Evolutionary conservation across 2,113 vertebrate species (phyloP), one percentile per base, ranked within the genome.

Genomic region (Coreoperca whiteheadi): DNA sequence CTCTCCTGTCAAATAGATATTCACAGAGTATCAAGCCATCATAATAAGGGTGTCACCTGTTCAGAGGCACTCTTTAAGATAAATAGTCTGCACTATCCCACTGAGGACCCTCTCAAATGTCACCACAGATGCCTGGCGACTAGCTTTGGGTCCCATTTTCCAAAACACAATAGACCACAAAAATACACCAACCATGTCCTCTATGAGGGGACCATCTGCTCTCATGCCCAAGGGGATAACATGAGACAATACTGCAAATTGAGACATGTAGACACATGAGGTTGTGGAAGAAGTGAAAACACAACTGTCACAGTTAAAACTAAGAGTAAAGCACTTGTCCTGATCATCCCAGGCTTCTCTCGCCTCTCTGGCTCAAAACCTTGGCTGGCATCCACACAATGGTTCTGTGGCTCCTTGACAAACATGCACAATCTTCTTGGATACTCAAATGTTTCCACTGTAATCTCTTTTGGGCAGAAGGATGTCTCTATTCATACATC

Each of bases 51-150:
- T 67, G 41, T 69, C 57, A 77, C 81, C 68, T 74, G 70, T 30
- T 84, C 64, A 46, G 68, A 50, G 37, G 14, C 16, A 64, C 56
- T 79, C 43, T 61, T 66, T 81, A 39, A 32, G 51, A 32, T 61
- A 46, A 39, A 83, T 12, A 50, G 16, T 68, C 41, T 56, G 39
- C 61, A 41, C 72, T 43, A 63, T 88, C 72, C 79, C 75, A 69
- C 50, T 16, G 30, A 76, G 46, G 53, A 81, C 66, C 75, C 76
- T 88, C 79, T 93, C 85, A 92, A 79, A 92, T 94, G 79, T 93
- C 91, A 88, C 65, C 90, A 86, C 93, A 91, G 91, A 89, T 90
- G 89, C 69, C 69, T 79, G 71, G 76, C 46, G 77, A 64, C 77
- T n/a, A 41, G 53, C 74, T 77, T 28, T 30, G 41, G 68, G 28